Evolutionary conservation across 2,888 invertebrate species (phyloP).

Genomic region (Ypsolopha scabrella): DNA sequence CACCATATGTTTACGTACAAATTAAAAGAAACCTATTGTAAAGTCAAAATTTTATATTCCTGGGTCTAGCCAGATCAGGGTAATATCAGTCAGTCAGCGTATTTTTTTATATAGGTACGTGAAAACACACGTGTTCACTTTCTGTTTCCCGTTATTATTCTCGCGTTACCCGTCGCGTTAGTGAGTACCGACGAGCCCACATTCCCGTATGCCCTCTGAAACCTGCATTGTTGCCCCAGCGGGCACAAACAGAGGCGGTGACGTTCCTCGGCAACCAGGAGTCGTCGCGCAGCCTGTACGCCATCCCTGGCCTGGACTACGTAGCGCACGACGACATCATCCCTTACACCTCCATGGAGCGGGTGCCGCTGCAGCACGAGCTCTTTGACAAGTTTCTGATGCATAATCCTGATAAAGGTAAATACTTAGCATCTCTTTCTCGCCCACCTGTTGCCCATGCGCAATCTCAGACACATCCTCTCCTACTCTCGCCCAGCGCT

Average conservation of each 20-base stretch:
- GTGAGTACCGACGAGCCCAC: neutral
- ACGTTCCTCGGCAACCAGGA: conserved; percentile 97
- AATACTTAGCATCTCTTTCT: too few relatives aligned
- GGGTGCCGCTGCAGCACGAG: conserved; percentile 93
- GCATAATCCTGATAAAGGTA: conserved; percentile 82
- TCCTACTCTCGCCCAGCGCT: too few relatives aligned
- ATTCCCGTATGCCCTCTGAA: neutral
- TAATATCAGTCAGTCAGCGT: too few relatives aligned
- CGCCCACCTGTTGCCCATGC: too few relatives aligned
- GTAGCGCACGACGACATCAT: conserved; percentile 98
- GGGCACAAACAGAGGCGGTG: conserved; percentile 98
- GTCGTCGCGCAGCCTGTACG: conserved; percentile 93
- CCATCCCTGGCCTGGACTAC: conserved; percentile 97
- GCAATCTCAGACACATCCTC: too few relatives aligned
- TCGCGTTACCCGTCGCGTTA: neutral
- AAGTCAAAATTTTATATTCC: too few relatives aligned
- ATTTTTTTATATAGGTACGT: too few relatives aligned
- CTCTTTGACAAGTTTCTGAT: conserved; percentile 95
- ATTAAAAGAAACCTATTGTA: too few relatives aligned
- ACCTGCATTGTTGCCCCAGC: conserved; percentile 60
- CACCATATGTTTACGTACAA: too few relatives aligned
- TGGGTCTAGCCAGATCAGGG: too few relatives aligned
- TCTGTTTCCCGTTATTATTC: too few relatives aligned
- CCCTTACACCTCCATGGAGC: conserved; percentile 91
- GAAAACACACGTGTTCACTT: too few relatives aligned